Base-by-base conservation (phyloP, 2,113 vertebrate species). In the Notiomystis cincta region DNA sequence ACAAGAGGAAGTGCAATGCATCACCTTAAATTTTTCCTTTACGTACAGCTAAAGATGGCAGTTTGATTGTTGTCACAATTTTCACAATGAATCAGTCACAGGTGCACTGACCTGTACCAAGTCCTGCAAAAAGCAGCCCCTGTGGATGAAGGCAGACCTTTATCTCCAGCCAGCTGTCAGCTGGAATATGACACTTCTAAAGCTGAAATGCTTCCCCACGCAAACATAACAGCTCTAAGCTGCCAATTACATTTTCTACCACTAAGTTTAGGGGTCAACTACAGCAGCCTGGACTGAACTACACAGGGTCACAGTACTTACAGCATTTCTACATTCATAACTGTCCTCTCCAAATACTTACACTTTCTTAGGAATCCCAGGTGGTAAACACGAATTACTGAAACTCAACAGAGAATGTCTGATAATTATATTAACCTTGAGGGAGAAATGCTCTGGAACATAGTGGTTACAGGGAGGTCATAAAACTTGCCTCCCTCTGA, bases 401-500 rank as follows among this genome's bases (percentile, higher is more conserved):
- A 82, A 93, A 80, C 65, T 95, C 81, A 64, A 35, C 44, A 77
- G 69, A 64, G 33, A 87, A 76, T 64, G 53, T 40, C 83, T 87
- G 82, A 14, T 93, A 93, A 93, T 96, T 96, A 54, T 15, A 87
- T 31, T 81, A 92, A 73, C 84, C 85, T 95, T 2, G 44, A 89
- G 89, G 93, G 79, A 82, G 33, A 95, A 95, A 86, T 56, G 82
- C 79, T 95, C 56, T 83, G 85, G 90, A 96, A 92, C 58, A 86
- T 66, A 40, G 44, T 86, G 64, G 33, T 88, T 95, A 85, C 42
- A 90, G 58, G 79, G 90, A 91, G 88, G 79, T 90, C n/a, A 83
- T 96, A 96, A 97, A 97, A 95, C 85, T 88, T 95, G 90, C 93
- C 93, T 96, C 82, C 79, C 82, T 96, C 90, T 96, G 90, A 96